Conservation (phyloP, 1,140 invertebrate genomes). For the Limonius californicus region DNA sequence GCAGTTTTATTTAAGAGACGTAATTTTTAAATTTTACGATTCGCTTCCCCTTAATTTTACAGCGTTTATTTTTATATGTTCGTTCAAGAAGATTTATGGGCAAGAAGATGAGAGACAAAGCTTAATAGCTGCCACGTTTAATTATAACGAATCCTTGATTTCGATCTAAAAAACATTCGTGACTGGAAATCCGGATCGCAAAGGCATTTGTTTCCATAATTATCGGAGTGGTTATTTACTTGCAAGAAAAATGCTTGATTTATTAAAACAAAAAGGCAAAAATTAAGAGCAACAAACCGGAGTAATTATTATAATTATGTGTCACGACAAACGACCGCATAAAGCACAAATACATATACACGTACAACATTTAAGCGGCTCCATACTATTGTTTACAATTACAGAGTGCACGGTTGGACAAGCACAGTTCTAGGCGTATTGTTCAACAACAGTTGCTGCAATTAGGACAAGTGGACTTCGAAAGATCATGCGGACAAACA, state of each 20-base stretch:
- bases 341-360: conserved; percentile 17
- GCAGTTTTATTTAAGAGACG: conserved; percentile 21
- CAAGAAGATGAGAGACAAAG: conserved; percentile 17
- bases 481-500: conserved; percentile 26
- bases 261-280: conserved; percentile 18
- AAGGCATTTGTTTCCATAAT: not conserved
- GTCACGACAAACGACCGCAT: conserved; percentile 19
- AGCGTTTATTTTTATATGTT: conserved; percentile 27
- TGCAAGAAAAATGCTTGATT: too few relatives aligned
- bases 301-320: conserved; percentile 21
- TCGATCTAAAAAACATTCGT: too few relatives aligned
- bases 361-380: not conserved
- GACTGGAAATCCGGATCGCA: too few relatives aligned
- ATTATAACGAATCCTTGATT: too few relatives aligned
- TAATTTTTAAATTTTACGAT: conserved; percentile 29
- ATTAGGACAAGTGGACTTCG: conserved; percentile 24
- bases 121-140: not conserved
- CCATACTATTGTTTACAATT: conserved; percentile 21
- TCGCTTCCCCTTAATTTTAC: conserved; percentile 23
- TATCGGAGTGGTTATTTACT: not conserved
- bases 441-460: conserved; percentile 24
- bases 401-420: conserved; percentile 24
- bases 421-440: conserved; percentile 20
- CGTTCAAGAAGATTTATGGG: conserved; percentile 21
- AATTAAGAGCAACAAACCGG: conserved; percentile 7